A percentile compares a stretch with the other conserved stretches of the same genome.
phyloP scores from a whole-genome alignment of 2,888 invertebrate species.

The Ecdyonurus torrentis region DNA sequence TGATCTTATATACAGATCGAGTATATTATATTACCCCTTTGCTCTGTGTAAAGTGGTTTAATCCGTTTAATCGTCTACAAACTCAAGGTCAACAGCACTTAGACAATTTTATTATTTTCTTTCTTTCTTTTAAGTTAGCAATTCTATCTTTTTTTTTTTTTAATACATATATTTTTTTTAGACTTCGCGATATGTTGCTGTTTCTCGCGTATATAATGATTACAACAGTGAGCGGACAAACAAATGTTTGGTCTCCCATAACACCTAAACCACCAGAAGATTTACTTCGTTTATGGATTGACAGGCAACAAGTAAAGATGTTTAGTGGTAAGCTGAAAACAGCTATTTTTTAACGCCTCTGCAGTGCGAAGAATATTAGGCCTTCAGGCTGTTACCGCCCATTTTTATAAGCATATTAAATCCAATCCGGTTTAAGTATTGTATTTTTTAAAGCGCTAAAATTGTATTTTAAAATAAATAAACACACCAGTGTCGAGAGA shows the following conservation, averaged over 20 bases:
- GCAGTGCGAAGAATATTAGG: neutral
- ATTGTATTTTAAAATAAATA: too few species aligned
- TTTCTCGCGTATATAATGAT: neutral
- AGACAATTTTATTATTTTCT: too few species aligned
- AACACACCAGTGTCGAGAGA: too few species aligned
- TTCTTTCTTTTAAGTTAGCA: too few species aligned
- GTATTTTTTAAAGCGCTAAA: neutral
- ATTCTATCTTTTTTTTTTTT: too few species aligned
- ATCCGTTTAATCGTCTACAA: neutral
- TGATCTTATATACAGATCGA: too few species aligned
- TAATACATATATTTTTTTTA: too few species aligned
- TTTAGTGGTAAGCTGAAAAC: slow-evolving; percentile 59
- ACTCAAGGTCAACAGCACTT: neutral
- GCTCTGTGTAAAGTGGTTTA: too few species aligned
- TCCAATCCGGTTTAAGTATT: neutral
- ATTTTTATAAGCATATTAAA: neutral
- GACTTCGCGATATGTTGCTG: neutral
- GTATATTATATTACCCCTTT: too few species aligned
- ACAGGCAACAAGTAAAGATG: slow-evolving; percentile 79
- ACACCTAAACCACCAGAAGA: neutral
- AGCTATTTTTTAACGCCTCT: too few species aligned
- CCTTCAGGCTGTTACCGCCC: too few species aligned
- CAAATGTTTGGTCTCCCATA: neutral
- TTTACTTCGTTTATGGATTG: slow-evolving; percentile 53
- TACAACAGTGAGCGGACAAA: neutral